These are phyloP conservation scores for Pandemis cinnamomeana DNA, from an alignment of 2,888 invertebrate species.

Conservation along the genomic window DNA sequence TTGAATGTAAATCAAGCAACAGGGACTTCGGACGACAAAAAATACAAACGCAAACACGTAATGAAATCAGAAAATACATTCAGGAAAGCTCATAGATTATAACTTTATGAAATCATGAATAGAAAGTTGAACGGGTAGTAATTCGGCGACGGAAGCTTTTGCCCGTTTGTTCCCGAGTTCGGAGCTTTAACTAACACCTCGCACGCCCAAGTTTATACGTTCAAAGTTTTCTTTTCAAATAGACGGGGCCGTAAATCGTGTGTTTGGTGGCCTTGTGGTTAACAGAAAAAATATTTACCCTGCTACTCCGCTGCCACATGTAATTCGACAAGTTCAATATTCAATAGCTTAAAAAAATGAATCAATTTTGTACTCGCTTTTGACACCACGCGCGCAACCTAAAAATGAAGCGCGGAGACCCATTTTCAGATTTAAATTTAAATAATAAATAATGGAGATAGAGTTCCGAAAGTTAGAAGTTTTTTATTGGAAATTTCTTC, in stretches of 20 bases:
- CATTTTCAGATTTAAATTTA: too few relatives aligned
- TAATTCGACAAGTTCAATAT: too few relatives aligned
- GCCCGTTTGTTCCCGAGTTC: conserved; percentile 14
- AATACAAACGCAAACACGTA: not conserved
- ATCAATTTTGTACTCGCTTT: too few relatives aligned
- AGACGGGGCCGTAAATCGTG: not conserved
- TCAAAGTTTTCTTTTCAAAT: not conserved
- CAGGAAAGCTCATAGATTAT: conserved; percentile 21
- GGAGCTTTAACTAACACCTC: conserved; percentile 13
- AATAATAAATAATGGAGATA: too few relatives aligned
- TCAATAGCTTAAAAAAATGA: too few relatives aligned
- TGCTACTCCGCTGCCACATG: too few relatives aligned
- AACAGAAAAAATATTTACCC: too few relatives aligned
- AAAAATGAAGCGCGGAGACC: too few relatives aligned
- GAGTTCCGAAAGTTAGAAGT: too few relatives aligned
- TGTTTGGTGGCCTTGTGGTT: not conserved
- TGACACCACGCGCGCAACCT: too few relatives aligned
- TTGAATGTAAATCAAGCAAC: not conserved
- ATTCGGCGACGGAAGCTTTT: conserved; percentile 30
- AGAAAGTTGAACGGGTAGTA: conserved; percentile 21
- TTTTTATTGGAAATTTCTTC: too few relatives aligned
- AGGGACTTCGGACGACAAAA: not conserved
- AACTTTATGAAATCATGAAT: conserved; percentile 30
- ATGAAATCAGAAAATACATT: conserved; percentile 26
- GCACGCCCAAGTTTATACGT: conserved; percentile 1